Evolutionary conservation across 2,888 invertebrate species (phyloP).

Genomic region (Drosophila demipolita): DNA sequence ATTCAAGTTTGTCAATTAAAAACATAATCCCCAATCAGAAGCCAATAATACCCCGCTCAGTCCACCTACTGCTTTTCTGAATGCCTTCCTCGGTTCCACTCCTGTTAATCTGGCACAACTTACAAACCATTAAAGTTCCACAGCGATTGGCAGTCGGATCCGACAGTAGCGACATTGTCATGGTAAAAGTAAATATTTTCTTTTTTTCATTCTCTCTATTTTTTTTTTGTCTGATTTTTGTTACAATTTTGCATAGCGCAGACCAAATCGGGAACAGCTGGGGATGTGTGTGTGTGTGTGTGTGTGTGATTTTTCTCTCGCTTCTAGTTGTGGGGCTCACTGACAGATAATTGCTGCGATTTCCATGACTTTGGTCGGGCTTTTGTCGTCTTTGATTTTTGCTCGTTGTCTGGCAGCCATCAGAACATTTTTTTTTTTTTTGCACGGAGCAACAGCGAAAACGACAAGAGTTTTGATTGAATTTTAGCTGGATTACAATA

Average conservation of each 20-base stretch:
- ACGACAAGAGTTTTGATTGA: slow-evolving; percentile 62
- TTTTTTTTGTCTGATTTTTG: slow-evolving; percentile 52
- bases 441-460: not conserved
- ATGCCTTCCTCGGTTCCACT: not conserved
- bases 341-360: slow-evolving; percentile 72
- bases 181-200: slow-evolving; percentile 79
- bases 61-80: slow-evolving; percentile 18
- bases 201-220: slow-evolving; percentile 36
- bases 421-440: slow-evolving; percentile 20
- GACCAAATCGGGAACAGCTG: slow-evolving; percentile 31
- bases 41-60: slow-evolving; percentile 73
- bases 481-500: slow-evolving; percentile 68
- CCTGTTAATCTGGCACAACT: slow-evolving; percentile 57
- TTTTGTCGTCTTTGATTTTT: slow-evolving; percentile 48
- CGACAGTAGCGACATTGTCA: slow-evolving; percentile 65
- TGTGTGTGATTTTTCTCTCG: slow-evolving; percentile 19
- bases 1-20: slow-evolving; percentile 81
- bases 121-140: slow-evolving; percentile 65
- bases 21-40: slow-evolving; percentile 81
- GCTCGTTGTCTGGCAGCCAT: slow-evolving; percentile 16
- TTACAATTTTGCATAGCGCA: slow-evolving; percentile 52
- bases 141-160: slow-evolving; percentile 1
- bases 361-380: slow-evolving; percentile 62
- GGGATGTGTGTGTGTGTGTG: slow-evolving; percentile 29
- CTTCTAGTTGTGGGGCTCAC: slow-evolving; percentile 32